These are phyloP conservation scores for Heliconius congener DNA, from an alignment of 1,140 invertebrate species.

Conservation along the genomic window DNA sequence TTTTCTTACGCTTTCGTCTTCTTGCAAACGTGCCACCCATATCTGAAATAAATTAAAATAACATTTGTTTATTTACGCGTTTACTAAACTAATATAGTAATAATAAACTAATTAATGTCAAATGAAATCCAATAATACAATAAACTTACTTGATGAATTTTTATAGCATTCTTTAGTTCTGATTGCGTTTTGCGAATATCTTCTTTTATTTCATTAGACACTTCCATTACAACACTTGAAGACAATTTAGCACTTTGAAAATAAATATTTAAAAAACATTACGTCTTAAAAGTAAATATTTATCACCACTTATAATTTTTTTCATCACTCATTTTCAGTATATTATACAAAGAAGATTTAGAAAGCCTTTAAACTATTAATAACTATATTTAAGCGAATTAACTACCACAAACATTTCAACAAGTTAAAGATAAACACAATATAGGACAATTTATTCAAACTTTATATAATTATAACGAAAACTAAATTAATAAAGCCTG, in stretches of 20 bases:
- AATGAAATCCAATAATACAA: background rate
- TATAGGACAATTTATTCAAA: background rate
- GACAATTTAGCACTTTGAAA: conserved; percentile 3
- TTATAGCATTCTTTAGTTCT: conserved; percentile 85
- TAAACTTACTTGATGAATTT: conserved; percentile 83
- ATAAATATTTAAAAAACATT: background rate
- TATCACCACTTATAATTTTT: conserved; percentile 1
- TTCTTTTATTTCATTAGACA: conserved; percentile 84
- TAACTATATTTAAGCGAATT: conserved; percentile 2
- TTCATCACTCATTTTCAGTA: background rate
- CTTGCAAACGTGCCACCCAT: conserved; percentile 82
- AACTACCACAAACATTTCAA: background rate
- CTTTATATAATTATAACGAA: background rate
- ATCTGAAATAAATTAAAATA: conserved; percentile 71
- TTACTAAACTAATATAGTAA: background rate
- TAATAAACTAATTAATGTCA: background rate
- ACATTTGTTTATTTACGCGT: conserved; percentile 11
- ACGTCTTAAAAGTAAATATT: background rate
- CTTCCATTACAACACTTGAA: conserved; percentile 78
- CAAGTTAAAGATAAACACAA: background rate
- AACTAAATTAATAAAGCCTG: background rate
- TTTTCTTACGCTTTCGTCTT: conserved; percentile 83
- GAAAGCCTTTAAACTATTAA: background rate
- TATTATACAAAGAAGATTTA: background rate
- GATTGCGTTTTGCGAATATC: conserved; percentile 84